A percentile compares a stretch with the other conserved stretches of the same genome.
Evolutionary conservation across 2,113 vertebrate genomes (phyloP).

Genomic region (Ptychochromis oligacanthus): DNA sequence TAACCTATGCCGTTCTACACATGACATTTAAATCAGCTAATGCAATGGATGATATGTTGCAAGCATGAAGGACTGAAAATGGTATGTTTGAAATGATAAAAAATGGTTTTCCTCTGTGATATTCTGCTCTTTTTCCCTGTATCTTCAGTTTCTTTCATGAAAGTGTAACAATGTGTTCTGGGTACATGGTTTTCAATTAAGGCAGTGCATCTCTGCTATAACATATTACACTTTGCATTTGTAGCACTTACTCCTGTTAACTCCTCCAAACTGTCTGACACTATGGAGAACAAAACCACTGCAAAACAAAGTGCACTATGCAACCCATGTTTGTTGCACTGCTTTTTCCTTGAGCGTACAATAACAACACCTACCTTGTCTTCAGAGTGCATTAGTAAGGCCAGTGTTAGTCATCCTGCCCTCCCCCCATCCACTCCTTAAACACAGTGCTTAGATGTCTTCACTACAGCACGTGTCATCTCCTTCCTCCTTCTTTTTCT

Average conservation of each 20-base stretch:
- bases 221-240: background rate
- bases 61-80: fast-evolving
- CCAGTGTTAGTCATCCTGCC: background rate
- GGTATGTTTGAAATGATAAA: background rate
- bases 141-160: background rate
- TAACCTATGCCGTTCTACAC: background rate
- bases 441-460: background rate
- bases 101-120: background rate
- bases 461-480: background rate
- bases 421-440: background rate
- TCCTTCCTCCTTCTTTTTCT: background rate
- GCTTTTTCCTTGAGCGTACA: background rate
- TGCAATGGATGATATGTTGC: background rate
- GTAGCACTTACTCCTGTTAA: background rate
- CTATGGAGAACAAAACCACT: background rate
- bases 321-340: fast-evolving
- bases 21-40: background rate
- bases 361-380: background rate
- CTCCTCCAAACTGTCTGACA: background rate
- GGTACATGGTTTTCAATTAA: background rate
- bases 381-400: background rate
- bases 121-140: background rate
- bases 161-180: background rate
- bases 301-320: background rate
- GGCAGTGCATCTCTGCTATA: background rate